phyloP scores from a whole-genome alignment of 2,113 vertebrate species.

The Hemiprocne comata region DNA sequence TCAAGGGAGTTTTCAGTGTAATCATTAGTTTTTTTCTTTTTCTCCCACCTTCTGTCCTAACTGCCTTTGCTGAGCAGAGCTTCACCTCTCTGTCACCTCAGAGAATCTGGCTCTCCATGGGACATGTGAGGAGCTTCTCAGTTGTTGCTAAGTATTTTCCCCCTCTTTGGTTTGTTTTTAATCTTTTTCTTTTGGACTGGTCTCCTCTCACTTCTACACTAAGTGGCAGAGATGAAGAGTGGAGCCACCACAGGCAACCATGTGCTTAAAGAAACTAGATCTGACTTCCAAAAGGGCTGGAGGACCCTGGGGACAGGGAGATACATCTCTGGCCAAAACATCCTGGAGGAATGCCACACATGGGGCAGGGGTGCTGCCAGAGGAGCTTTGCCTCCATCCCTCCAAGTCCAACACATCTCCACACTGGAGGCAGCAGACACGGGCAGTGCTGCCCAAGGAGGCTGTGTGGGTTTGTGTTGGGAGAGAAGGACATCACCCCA shows the following conservation, averaged over 20 bases:
- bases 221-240: background rate
- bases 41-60: background rate
- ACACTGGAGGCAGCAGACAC: background rate
- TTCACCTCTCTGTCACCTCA: background rate
- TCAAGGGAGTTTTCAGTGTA: background rate
- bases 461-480: background rate
- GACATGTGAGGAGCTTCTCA: background rate
- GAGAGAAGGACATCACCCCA: background rate
- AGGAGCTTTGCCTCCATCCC: background rate
- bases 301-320: background rate
- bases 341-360: fast-evolving
- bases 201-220: background rate
- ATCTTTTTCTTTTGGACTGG: background rate
- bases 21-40: background rate
- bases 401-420: background rate
- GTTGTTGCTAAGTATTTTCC: background rate
- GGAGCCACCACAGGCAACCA: background rate
- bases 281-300: background rate
- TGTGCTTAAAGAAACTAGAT: background rate
- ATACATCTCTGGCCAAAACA: background rate
- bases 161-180: background rate
- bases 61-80: background rate
- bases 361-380: background rate
- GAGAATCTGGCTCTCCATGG: background rate
- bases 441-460: background rate